A percentile compares a stretch with the other conserved stretches of the same genome.
Evolutionary conservation across 2,888 invertebrate species (phyloP).

Genomic region (Caradrina kadenii): DNA sequence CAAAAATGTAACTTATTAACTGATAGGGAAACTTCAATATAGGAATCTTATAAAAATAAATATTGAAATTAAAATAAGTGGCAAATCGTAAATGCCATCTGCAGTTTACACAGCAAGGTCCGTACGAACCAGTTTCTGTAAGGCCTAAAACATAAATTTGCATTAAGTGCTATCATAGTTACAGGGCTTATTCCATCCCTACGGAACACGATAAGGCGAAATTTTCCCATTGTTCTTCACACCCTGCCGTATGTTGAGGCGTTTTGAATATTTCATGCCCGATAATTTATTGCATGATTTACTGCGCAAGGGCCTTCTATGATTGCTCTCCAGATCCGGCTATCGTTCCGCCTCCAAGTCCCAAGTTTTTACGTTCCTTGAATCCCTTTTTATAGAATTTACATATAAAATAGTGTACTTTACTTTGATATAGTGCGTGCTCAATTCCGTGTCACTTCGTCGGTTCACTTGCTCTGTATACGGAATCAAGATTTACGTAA

Average conservation of each 20-base stretch:
- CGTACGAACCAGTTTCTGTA: slow-evolving; percentile 13
- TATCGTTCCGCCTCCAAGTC: slow-evolving; percentile 62
- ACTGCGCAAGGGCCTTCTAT: slow-evolving; percentile 76
- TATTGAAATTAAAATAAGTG: not conserved
- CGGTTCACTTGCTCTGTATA: slow-evolving; percentile 56
- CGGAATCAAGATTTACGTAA: slow-evolving; percentile 47
- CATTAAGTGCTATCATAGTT: slow-evolving; percentile 56
- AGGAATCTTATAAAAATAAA: not conserved
- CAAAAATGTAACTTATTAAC: too few relatives aligned
- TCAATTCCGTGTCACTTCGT: slow-evolving; percentile 60
- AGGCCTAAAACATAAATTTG: slow-evolving; percentile 53
- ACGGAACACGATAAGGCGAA: slow-evolving; percentile 68
- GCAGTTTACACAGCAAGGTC: slow-evolving; percentile 1
- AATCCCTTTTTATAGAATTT: slow-evolving; percentile 74
- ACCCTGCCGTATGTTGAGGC: slow-evolving; percentile 79
- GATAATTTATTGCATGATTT: slow-evolving; percentile 89
- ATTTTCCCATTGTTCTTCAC: slow-evolving; percentile 80
- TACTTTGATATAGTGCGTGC: slow-evolving; percentile 65
- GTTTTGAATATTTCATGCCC: slow-evolving; percentile 87
- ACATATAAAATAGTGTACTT: slow-evolving; percentile 71
- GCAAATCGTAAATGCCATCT: not conserved
- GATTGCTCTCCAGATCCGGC: slow-evolving; percentile 69
- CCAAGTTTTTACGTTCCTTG: slow-evolving; percentile 66
- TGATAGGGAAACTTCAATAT: not conserved
- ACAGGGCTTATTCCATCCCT: slow-evolving; percentile 65